phyloP scores from a whole-genome alignment of 2,888 invertebrate species.

The Cabera pusaria region DNA sequence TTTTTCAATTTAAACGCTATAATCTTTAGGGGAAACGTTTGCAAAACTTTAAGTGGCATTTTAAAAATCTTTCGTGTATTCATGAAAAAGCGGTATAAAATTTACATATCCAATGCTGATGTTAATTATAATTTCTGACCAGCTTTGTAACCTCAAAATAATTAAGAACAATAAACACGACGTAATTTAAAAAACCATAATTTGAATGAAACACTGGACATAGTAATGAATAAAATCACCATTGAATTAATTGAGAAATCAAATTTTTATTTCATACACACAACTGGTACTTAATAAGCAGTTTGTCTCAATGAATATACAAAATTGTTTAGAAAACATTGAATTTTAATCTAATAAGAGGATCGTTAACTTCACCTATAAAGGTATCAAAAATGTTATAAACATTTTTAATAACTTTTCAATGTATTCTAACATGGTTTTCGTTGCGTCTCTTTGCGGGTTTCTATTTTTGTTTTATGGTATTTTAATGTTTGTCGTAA shows the following conservation, averaged over 20 bases:
- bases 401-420: slow-evolving; percentile 46
- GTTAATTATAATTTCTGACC: no score
- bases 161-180: slow-evolving; percentile 7
- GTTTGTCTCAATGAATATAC: slow-evolving; percentile 21
- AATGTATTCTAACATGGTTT: slow-evolving; percentile 41
- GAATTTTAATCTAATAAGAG: slow-evolving; percentile 37
- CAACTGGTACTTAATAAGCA: slow-evolving; percentile 15
- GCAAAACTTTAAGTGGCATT: no score
- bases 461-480: slow-evolving; percentile 32
- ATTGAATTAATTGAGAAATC: slow-evolving; percentile 25
- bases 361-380: slow-evolving; percentile 48
- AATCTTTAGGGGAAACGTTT: no score
- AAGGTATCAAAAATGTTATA: slow-evolving; percentile 48
- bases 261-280: slow-evolving; percentile 12
- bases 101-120: no score
- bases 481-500: slow-evolving; percentile 53
- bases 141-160: no score
- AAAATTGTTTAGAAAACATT: slow-evolving; percentile 36
- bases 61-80: no score
- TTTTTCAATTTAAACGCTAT: no score
- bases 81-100: no score
- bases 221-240: slow-evolving; percentile 19
- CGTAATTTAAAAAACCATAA: slow-evolving; percentile 7
- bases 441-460: slow-evolving; percentile 37
- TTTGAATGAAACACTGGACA: slow-evolving; percentile 7